Evolutionary conservation across 1,140 invertebrate species (phyloP), one percentile per base, ranked within the genome.

Genomic region (Scylla paramamosain): DNA sequence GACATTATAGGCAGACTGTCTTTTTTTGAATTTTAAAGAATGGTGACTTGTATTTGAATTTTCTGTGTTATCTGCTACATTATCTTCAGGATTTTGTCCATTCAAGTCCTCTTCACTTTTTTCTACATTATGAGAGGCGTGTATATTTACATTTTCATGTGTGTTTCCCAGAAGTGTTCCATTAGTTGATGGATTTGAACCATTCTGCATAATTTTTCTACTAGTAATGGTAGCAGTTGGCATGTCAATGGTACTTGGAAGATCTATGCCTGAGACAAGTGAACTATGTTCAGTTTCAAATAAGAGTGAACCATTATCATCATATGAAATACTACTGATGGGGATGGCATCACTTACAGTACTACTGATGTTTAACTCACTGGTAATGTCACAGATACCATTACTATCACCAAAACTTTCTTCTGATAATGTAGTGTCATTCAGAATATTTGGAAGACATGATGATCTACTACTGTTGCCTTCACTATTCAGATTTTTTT

Each of bases 281-380:
- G 93, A 94, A 12, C 46, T 39, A n/a, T 91, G 88, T 29, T 94
- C 93, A 1, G 89, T 84, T 20, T 94, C 93, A 84, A 94, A 94
- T 84, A 94, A 91, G 32, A 94, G 89, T 31, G 93, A 94, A 14
- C 93, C 93, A 52, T 94, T 94, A 31, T 94, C 93, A 84, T 94
- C 93, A 52, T 32, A 91, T 20, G 93, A 91, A 52, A 94, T 94
- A 48, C 93, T 94, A 46, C 93, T 94, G 59, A 94, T 94, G 14
- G 93, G 93, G 31, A 94, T 91, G n/a, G 93, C 93, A 94, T 94
- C 88, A 84, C 93, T 94, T 4, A 91, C 93, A 31, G 93, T 82
- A 84, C 93, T 94, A 46, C 93, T 94, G 25, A 94, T 94, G 67
- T 91, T 94, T 16, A 94, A 32, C 67, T 94, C 93, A 94, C 59